Base-by-base conservation (phyloP, 2,888 invertebrate species). In the Hoplodrina ambigua region DNA sequence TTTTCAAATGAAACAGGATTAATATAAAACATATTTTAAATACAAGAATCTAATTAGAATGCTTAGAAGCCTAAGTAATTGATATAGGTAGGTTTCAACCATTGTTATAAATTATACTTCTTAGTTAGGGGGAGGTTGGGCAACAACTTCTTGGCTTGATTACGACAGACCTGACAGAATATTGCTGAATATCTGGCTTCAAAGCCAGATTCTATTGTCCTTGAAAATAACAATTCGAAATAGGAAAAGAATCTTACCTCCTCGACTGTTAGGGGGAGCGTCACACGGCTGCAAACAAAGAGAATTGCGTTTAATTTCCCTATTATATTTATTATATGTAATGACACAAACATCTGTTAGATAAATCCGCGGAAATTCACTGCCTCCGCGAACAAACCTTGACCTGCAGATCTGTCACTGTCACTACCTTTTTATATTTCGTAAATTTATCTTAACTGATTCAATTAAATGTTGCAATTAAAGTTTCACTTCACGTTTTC, bases 181-280 rank as follows among this genome's bases (percentile, higher is more conserved):
- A 50, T 55, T 54, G 49, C 64, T 56, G 67, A 61, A 30, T 57
- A 57, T 46, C 53, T 60, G 46, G 65, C 76, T 66, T 55, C 81
- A 69, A 62, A 77, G 46, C 25, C 41, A 54, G 58, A 33, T 63
- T 49, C n/a, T 56, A 53, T 54, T 79, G 82, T 75, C 85, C 81
- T 86, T 87, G 81, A 80, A 72, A 13, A 52, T 13, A 72, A 60
- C 30, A 65, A 58, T 70, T 78, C 11, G 41, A 10, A 68, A 44
- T 69, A 33, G 55, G 63, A 64, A 72, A 68, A 73, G 50, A 69
- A 69, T 77, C 98, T 97, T 96, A 99, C 99, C 98, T 99, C 99
- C 96, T 99, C 99, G 86, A 99, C 99, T 89, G 99, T 98, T 94
- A 99, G 97, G 91, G 99, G 99, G 95, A 99, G 97, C 94, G 98